Conservation (phyloP, 1,140 invertebrate species). For the Drosophila malerkotliana region DNA sequence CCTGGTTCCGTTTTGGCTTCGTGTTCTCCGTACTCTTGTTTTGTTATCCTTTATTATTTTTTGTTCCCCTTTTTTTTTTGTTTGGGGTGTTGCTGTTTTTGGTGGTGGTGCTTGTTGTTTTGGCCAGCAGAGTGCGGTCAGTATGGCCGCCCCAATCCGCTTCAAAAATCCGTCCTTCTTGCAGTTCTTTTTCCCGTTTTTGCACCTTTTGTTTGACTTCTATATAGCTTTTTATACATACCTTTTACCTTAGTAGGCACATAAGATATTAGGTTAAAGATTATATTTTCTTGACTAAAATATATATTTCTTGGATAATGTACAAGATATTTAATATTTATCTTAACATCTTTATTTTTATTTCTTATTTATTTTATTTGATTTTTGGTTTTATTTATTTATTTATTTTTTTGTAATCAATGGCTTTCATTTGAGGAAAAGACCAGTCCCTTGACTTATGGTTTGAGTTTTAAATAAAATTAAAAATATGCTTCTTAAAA, state of each 20-base stretch:
- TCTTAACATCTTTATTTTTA: no score
- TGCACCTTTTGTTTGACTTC: conserved; percentile 66
- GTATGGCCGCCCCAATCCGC: conserved; percentile 32
- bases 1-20: conserved; percentile 53
- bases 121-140: conserved; percentile 50
- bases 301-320: no score
- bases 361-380: neutral
- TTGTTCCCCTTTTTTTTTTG: conserved; percentile 10
- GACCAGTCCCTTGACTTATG: no score
- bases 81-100: conserved; percentile 7
- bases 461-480: no score
- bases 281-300: no score
- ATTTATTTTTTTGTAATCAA: no score
- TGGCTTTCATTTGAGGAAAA: no score
- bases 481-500: no score
- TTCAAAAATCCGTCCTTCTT: conserved; percentile 22
- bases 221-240: conserved; percentile 8
- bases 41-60: conserved; percentile 5
- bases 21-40: conserved; percentile 36
- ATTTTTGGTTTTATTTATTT: no score
- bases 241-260: no score
- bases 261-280: no score
- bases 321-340: no score
- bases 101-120: conserved; percentile 43
- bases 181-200: conserved; percentile 72